Evolutionary conservation across 2,113 vertebrate species (phyloP), one percentile per base, ranked within the genome.

Genomic region (Daubentonia madagascariensis): DNA sequence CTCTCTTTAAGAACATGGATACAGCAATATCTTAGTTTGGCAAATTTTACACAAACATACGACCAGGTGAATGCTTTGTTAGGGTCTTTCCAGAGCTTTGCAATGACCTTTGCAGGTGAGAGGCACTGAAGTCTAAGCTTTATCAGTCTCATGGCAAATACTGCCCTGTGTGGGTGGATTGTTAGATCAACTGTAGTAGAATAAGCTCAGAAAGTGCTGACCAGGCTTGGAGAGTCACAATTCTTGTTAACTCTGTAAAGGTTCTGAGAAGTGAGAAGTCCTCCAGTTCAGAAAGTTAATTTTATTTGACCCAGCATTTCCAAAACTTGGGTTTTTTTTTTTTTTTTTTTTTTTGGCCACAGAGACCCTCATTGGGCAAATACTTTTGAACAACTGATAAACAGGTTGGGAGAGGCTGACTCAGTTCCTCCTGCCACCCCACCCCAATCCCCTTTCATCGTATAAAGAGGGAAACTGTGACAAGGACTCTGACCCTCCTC

Each of bases 381-480:
- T 35, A 35, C 67, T 79, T 94, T 63, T 94, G 68, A 92, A 61
- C 59, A 92, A 86, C 20, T 63, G 81, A 91, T 61, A 84, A 91
- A 37, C n/a, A 75, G 63, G 20, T 35, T 35, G 30, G 40, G 32
- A 50, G 70, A 68, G 54, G 40, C 12, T 68, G 68, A 48, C 48
- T 59, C 23, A 52, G 83, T 52, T 6, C n/a, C 40, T 32, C 6
- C 54, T 32, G n/a, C 35, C 18, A 16, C 6, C 12, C 40, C 0
- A 0, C 32, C 0, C 0, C 17, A 6, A 22, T 25, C 13, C 30
- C 4, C 13, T 80, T 68, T 83, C 10, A 35, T 52, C 83, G 80
- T 61, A 18, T 8, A 45, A 7, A 61, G 40, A 2, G 65, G 61
- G 52, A 68, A 61, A 22, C 3, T 30, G 54, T 23, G 67, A 18